These are phyloP conservation scores for Ganaspis brasiliensis DNA, from an alignment of 2,888 invertebrate species.

Conservation along the genomic window DNA sequence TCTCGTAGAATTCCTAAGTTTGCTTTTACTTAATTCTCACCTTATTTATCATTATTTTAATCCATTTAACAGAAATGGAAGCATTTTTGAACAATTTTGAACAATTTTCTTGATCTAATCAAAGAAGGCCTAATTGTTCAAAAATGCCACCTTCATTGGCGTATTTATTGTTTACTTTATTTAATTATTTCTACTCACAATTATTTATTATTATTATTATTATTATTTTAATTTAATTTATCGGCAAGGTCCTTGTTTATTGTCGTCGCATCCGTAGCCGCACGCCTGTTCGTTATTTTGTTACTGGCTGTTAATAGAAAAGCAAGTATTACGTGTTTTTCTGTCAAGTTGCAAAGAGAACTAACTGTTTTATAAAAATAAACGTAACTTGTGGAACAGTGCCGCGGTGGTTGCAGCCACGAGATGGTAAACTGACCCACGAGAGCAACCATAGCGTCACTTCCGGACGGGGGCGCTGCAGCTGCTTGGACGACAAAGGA, in stretches of 20 bases:
- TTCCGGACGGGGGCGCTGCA: constrained; percentile 71
- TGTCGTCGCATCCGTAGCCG: constrained; percentile 47
- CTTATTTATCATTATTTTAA: no score
- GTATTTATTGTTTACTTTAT: no score
- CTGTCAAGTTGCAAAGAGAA: constrained; percentile 6
- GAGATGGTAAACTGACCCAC: constrained; percentile 80
- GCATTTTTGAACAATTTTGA: no score
- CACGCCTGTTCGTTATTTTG: constrained; percentile 37
- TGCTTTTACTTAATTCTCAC: no score
- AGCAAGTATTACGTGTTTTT: constrained; percentile 24
- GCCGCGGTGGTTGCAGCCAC: constrained; percentile 81
- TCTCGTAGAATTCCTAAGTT: no score
- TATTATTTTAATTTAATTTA: constrained; percentile 17
- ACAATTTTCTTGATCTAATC: no score
- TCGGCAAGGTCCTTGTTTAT: constrained; percentile 45
- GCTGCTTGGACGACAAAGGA: constrained; percentile 67
- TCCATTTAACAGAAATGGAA: no score
- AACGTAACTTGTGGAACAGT: constrained; percentile 78
- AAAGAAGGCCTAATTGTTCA: no score
- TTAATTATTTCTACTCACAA: no score
- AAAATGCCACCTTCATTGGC: no score
- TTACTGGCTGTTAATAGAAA: constrained; percentile 22
- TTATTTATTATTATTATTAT: no score
- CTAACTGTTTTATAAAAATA: constrained; percentile 64
- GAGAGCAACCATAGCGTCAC: constrained; percentile 70